phyloP scores from a whole-genome alignment of 2,888 invertebrate species.

The Antheraea yamamai region DNA sequence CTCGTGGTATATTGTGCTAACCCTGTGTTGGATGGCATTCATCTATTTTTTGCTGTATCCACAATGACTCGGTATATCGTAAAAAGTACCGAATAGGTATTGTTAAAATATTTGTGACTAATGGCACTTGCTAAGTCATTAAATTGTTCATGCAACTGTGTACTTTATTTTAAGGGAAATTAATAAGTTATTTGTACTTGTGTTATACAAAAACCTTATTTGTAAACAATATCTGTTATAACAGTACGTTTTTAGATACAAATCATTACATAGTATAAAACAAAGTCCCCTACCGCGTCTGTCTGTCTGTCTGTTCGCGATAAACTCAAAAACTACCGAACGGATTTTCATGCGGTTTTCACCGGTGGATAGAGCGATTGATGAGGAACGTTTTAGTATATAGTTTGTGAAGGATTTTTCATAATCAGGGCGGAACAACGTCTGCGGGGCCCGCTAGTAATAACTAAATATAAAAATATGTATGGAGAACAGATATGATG shows the following conservation, averaged over 20 bases:
- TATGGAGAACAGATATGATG: background rate
- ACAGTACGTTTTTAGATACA: background rate
- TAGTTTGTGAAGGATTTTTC: too few relatives aligned
- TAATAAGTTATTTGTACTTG: background rate
- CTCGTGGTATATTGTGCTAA: background rate
- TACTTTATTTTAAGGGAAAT: background rate
- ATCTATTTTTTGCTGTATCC: slow-evolving; percentile 10
- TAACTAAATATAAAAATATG: background rate
- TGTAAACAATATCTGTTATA: background rate
- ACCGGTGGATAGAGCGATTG: too few relatives aligned
- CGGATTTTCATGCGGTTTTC: too few relatives aligned
- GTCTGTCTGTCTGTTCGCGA: too few relatives aligned
- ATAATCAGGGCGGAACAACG: too few relatives aligned
- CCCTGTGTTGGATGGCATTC: slow-evolving; percentile 2
- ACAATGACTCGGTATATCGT: slow-evolving; percentile 6
- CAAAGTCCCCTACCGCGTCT: too few relatives aligned
- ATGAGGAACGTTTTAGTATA: too few relatives aligned
- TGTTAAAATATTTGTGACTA: slow-evolving; percentile 13
- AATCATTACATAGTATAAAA: too few relatives aligned
- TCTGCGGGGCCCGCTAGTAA: too few relatives aligned
- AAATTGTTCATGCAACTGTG: slow-evolving; percentile 2
- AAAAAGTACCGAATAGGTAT: slow-evolving; percentile 9
- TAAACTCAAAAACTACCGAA: too few relatives aligned
- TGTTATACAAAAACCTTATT: background rate
- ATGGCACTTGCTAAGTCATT: slow-evolving; percentile 4